Conservation (phyloP, 2,113 vertebrate species). For the Verasper variegatus region DNA sequence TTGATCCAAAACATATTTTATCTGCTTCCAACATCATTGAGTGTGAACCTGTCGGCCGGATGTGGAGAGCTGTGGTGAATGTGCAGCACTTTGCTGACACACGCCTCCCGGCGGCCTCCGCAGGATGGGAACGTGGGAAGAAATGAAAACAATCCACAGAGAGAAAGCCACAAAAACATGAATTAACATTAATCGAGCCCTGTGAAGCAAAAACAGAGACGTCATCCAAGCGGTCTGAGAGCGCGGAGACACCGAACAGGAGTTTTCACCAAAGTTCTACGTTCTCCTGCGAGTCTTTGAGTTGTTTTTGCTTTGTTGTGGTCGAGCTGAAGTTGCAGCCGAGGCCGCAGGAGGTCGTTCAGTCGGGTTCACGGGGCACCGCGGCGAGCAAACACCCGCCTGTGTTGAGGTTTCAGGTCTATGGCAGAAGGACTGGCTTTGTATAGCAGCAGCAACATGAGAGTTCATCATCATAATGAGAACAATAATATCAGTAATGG, state of each 20-base stretch:
- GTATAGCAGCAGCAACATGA: slow-evolving; percentile 83
- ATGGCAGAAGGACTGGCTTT: slow-evolving; percentile 81
- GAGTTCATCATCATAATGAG: slow-evolving; percentile 50
- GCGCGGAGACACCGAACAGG: neutral
- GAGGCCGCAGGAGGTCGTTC: slow-evolving; percentile 38
- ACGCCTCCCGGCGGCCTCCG: neutral
- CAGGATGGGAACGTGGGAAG: neutral
- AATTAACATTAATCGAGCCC: slow-evolving; percentile 51
- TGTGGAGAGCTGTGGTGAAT: neutral
- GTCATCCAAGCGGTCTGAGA: slow-evolving; percentile 35
- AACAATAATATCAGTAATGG: slow-evolving; percentile 75
- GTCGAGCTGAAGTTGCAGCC: slow-evolving; percentile 21
- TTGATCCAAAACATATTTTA: neutral
- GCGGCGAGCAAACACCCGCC: slow-evolving; percentile 47
- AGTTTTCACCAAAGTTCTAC: neutral
- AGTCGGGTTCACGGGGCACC: slow-evolving; percentile 58
- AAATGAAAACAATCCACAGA: slow-evolving; percentile 46
- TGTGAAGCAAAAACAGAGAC: slow-evolving; percentile 56
- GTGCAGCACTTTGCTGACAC: slow-evolving; percentile 4
- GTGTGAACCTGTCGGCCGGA: slow-evolving; percentile 7
- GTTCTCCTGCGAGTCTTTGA: slow-evolving; percentile 2
- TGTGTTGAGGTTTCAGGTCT: slow-evolving; percentile 85
- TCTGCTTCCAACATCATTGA: neutral
- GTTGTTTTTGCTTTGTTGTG: slow-evolving; percentile 41
- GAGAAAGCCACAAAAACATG: slow-evolving; percentile 54